Percentiles rank a stretch among this genome's conserved stretches.
Conservation (phyloP, 2,888 invertebrate genomes). For the Polydrusus pterygomalis region DNA sequence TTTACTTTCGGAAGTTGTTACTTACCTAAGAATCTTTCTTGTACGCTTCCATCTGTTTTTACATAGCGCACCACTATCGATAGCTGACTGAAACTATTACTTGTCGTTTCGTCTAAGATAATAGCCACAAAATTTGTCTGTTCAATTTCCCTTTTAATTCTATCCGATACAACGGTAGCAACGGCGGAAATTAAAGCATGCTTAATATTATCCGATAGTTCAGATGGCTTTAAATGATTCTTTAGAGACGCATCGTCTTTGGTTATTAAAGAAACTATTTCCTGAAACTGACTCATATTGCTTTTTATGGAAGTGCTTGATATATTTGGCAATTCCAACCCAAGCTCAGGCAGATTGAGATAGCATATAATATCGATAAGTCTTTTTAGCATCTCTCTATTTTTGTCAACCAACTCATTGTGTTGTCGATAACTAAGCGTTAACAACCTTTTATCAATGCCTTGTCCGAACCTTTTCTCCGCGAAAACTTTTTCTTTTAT, state of each 20-base stretch:
- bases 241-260: constrained; percentile 55
- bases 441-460: constrained; percentile 41
- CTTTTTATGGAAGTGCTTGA: constrained; percentile 19
- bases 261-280: constrained; percentile 48
- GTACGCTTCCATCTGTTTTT: constrained; percentile 34
- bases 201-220: constrained; percentile 60
- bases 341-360: constrained; percentile 52
- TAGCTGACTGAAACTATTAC: constrained; percentile 59
- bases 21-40: constrained; percentile 46
- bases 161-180: constrained; percentile 46
- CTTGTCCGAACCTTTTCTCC: constrained; percentile 42
- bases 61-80: constrained; percentile 54
- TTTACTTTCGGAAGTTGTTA: too few relatives aligned
- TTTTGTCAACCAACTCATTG: constrained; percentile 59
- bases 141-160: constrained; percentile 57
- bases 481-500: constrained; percentile 51
- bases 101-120: constrained; percentile 60
- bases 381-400: constrained; percentile 57
- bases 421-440: constrained; percentile 40
- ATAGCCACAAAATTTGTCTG: constrained; percentile 59
- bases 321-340: constrained; percentile 48
- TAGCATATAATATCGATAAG: constrained; percentile 57
- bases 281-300: constrained; percentile 26
- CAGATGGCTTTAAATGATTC: constrained; percentile 57
- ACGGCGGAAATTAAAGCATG: constrained; percentile 60